Percentiles rank a stretch among this genome's conserved stretches.
These are phyloP conservation scores for Meghimatium bilineatum DNA, from an alignment of 2,888 invertebrate species.

Conservation along the genomic window DNA sequence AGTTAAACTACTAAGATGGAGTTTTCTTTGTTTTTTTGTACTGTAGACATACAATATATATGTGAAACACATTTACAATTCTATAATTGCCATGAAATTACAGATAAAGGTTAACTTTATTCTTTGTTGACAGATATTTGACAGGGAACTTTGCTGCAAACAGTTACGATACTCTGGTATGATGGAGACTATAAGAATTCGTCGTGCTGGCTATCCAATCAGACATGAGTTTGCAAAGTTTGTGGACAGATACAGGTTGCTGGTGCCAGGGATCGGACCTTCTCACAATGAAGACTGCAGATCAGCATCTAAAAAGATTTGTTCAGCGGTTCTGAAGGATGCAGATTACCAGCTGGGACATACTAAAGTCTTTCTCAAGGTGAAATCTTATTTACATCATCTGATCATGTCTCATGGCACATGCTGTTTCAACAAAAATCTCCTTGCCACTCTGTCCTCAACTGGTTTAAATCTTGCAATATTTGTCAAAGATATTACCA, in stretches of 20 bases:
- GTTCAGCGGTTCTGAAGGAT: slow-evolving; percentile 88
- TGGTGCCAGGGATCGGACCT: slow-evolving; percentile 82
- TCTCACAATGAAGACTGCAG: slow-evolving; percentile 81
- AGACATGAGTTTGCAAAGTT: slow-evolving; percentile 97
- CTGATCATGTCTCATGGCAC: too few relatives aligned
- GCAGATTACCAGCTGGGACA: slow-evolving; percentile 98
- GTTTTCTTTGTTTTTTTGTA: too few relatives aligned
- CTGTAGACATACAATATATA: too few relatives aligned
- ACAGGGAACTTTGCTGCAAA: slow-evolving; percentile 95
- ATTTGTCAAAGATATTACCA: too few relatives aligned
- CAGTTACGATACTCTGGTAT: slow-evolving; percentile 98
- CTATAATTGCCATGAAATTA: neutral
- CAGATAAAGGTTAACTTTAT: too few relatives aligned
- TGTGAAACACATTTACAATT: too few relatives aligned
- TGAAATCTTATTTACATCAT: slow-evolving; percentile 56
- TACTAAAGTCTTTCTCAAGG: slow-evolving; percentile 97
- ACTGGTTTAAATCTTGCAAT: too few relatives aligned
- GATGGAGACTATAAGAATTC: slow-evolving; percentile 99
- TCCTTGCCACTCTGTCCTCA: too few relatives aligned
- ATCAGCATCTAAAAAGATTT: slow-evolving; percentile 92
- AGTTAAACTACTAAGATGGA: too few relatives aligned
- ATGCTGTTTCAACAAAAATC: too few relatives aligned
- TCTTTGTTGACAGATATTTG: slow-evolving; percentile 87
- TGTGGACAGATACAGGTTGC: slow-evolving; percentile 95
- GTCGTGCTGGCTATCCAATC: slow-evolving; percentile 98